Conservation (phyloP, 2,797 vertebrate genomes). For the Brachyrhaphis roseni region DNA sequence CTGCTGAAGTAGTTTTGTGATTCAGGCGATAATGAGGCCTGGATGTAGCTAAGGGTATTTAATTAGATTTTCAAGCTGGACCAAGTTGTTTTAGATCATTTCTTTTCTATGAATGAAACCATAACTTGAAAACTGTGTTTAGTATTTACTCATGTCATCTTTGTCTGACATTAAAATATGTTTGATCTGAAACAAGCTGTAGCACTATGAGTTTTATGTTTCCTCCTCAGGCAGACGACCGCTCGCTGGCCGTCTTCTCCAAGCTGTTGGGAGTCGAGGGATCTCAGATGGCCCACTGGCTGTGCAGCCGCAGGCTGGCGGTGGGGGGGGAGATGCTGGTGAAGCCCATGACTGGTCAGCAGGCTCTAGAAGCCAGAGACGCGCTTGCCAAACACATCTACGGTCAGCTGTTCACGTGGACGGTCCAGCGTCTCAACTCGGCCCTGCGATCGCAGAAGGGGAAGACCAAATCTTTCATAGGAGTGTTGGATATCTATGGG, state of each 20-base stretch:
- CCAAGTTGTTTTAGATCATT: not conserved
- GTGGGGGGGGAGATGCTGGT: conserved; percentile 81
- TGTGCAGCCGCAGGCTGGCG: conserved; percentile 82
- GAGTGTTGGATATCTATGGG: conserved; percentile 86
- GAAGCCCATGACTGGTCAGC: conserved; percentile 80
- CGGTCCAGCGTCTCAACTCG: conserved; percentile 79
- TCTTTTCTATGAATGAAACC: not conserved
- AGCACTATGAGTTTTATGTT: not conserved
- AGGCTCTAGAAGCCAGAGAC: conserved; percentile 74
- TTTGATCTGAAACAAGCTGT: not conserved
- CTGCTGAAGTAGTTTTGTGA: not conserved
- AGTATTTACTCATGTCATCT: not conserved
- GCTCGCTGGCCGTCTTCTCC: conserved; percentile 77
- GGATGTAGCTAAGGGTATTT: too few species aligned
- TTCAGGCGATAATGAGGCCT: not conserved
- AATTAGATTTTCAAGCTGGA: not conserved
- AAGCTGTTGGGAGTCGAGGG: conserved; percentile 79
- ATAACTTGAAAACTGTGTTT: not conserved
- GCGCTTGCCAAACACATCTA: conserved; percentile 85
- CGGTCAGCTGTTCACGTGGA: conserved; percentile 82
- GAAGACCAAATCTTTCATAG: conserved; percentile 73
- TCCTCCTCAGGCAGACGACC: conserved; percentile 69
- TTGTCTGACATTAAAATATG: not conserved
- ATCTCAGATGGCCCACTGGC: conserved; percentile 81
- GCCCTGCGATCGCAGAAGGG: conserved; percentile 70